Evolutionary conservation across 2,113 vertebrate genomes (phyloP), one percentile per base, ranked within the genome.

Genomic region (Taurulus bubalis): DNA sequence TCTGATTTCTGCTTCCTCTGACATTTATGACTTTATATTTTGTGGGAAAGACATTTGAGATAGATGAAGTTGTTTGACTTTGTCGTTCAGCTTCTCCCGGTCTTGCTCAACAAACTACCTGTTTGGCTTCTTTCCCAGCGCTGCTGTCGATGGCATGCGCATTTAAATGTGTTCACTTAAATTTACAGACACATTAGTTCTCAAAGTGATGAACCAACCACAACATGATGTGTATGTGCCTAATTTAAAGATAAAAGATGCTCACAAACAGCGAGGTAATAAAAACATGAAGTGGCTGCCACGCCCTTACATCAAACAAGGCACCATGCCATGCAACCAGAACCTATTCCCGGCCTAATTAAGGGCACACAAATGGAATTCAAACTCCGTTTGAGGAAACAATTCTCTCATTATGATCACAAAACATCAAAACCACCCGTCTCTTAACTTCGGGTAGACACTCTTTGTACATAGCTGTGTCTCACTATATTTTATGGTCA

Each of bases 1-100:
- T 73, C 71, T 92, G 22, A 90, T 87, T 89, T 91, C 87, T 89
- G 81, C 76, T 74, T 82, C 26, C 45, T 63, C 84, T 87, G 83
- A 91, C 85, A 77, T 90, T 91, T 85, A 85, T 85, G 84, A 85
- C 88, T 90, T 80, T 78, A 86, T 9, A 84, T 89, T 78, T 71
- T 86, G 40, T 81, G 60, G 51, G 71, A 60, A 65, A 45, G 22
- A 83, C 88, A 80, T 78, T 30, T 40, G n/a, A 60, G 22, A 71
- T 86, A 38, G 73, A 87, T 87, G 60, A 71, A 71, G 22, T 69
- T 42, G 56, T 82, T 86, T 84, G 66, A 79, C 32, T 60, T 45
- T 78, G 73, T 77, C 68, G 73, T 76, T 81, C 20, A 66, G 66
- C 70, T 58, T 65, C 58, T 77, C 42, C 30, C 1, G 2, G 28